Conservation (phyloP, 2,888 invertebrate species). For the Pristionchus japonicus region DNA sequence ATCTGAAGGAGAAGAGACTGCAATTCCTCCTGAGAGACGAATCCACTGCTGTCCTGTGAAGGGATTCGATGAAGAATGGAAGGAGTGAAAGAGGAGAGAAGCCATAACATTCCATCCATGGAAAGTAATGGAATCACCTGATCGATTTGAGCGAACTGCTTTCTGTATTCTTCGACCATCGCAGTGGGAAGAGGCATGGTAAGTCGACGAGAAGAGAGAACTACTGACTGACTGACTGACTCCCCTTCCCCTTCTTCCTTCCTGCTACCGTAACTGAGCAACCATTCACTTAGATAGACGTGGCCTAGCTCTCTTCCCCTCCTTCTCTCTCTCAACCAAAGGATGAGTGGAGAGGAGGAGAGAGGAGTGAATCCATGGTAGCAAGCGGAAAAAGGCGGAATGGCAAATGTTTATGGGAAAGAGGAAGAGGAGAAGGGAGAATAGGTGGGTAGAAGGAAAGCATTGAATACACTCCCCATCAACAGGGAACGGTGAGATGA, state of each 20-base stretch:
- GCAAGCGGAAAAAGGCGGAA: not conserved
- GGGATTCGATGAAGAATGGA: not conserved
- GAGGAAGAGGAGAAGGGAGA: not conserved
- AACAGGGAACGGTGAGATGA: not conserved
- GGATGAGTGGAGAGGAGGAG: not conserved
- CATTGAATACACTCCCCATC: not conserved
- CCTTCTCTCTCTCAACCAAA: not conserved
- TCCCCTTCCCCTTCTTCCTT: not conserved
- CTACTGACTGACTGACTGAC: not conserved
- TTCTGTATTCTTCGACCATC: not conserved
- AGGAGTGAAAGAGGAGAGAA: not conserved
- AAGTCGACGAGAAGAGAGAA: not conserved
- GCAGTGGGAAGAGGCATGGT: conserved; percentile 29
- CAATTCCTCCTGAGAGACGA: not conserved
- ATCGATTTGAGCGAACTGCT: conserved; percentile 18
- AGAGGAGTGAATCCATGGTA: conserved; percentile 7
- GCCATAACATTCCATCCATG: too few species aligned
- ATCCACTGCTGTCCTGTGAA: conserved; percentile 17
- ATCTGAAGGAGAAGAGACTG: not conserved
- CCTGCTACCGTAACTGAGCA: conserved; percentile 16
- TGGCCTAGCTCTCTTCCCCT: not conserved
- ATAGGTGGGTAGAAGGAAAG: not conserved
- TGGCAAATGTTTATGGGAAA: conserved; percentile 33
- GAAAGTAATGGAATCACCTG: conserved; percentile 38
- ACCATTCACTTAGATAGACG: conserved; percentile 7